Percentiles rank a stretch among this genome's conserved stretches.
Conservation (phyloP, 2,797 vertebrate genomes). For the Sebastes steindachneri region DNA sequence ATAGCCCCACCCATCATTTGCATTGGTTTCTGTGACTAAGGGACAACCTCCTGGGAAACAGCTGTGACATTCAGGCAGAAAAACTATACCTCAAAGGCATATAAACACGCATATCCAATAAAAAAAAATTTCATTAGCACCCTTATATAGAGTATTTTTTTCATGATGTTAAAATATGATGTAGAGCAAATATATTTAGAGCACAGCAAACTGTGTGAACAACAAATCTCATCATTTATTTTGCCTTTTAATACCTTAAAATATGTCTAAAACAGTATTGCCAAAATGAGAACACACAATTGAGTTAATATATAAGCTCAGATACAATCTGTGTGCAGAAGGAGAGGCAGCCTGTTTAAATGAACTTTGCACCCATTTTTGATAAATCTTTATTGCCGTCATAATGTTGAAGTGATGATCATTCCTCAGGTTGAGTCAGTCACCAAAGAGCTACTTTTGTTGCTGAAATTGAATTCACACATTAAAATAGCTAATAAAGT, state of each 20-base stretch:
- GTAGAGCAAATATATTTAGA: not conserved
- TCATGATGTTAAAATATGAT: not conserved
- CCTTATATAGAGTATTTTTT: not conserved
- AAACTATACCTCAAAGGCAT: conserved; percentile 6
- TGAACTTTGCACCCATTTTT: conserved; percentile 71
- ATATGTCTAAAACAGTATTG: not conserved
- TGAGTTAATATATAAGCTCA: conserved; percentile 72
- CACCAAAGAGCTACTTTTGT: not conserved
- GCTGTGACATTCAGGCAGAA: not conserved
- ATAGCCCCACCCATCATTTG: conserved; percentile 66
- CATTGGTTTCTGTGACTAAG: conserved; percentile 33
- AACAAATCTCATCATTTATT: not conserved
- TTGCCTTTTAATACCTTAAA: not conserved
- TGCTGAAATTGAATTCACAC: not conserved
- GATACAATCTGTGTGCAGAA: conserved; percentile 31
- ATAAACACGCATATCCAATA: too few relatives aligned
- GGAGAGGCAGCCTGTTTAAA: conserved; percentile 28
- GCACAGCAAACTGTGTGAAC: not conserved
- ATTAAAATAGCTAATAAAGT: not conserved
- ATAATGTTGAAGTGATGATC: conserved; percentile 5
- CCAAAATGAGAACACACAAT: not conserved
- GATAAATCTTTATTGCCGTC: conserved; percentile 64
- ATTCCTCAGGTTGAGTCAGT: not conserved
- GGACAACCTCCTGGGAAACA: conserved; percentile 13
- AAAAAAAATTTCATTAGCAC: too few relatives aligned